A percentile compares a stretch with the other conserved stretches of the same genome.
phyloP scores from a whole-genome alignment of 2,888 invertebrate genomes.

The Romanomermis culicivorax region DNA sequence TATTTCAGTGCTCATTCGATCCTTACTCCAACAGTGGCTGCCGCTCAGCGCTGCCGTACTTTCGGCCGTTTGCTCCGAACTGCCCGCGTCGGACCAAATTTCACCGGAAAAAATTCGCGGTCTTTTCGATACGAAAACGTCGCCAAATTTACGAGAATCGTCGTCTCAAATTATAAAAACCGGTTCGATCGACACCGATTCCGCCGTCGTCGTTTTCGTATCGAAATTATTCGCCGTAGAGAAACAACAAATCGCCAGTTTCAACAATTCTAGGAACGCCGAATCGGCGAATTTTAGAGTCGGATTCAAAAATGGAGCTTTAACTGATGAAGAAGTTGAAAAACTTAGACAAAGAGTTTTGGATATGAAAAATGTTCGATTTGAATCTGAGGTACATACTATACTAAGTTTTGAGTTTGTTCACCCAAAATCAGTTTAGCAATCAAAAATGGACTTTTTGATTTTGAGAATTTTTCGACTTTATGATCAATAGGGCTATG shows the following conservation, averaged over 20 bases:
- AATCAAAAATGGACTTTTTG: too few relatives aligned
- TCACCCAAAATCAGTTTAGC: too few relatives aligned
- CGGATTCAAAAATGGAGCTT: too few relatives aligned
- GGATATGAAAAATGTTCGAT: background rate
- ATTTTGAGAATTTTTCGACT: too few relatives aligned
- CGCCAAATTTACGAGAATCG: too few relatives aligned
- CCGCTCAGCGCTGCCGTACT: conserved; percentile 62
- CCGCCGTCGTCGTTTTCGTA: conserved; percentile 51
- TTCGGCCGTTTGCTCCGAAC: conserved; percentile 50
- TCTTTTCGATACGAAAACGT: conserved; percentile 43
- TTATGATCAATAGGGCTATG: too few relatives aligned
- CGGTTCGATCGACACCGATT: conserved; percentile 44
- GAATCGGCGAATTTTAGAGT: too few relatives aligned
- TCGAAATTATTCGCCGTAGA: conserved; percentile 66
- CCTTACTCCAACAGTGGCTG: conserved; percentile 67
- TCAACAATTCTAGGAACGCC: background rate
- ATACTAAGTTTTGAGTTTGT: too few relatives aligned
- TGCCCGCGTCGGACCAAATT: conserved; percentile 61
- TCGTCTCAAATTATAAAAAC: conserved; percentile 37
- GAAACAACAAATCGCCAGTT: background rate
- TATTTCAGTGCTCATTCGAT: conserved; percentile 35
- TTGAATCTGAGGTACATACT: background rate
- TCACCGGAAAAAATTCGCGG: conserved; percentile 45
- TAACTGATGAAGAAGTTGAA: conserved; percentile 3
- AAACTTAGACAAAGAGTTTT: background rate